A percentile compares a stretch with the other conserved stretches of the same genome.
Conservation (phyloP, 2,797 vertebrate genomes). For the Gastrophryne carolinensis region DNA sequence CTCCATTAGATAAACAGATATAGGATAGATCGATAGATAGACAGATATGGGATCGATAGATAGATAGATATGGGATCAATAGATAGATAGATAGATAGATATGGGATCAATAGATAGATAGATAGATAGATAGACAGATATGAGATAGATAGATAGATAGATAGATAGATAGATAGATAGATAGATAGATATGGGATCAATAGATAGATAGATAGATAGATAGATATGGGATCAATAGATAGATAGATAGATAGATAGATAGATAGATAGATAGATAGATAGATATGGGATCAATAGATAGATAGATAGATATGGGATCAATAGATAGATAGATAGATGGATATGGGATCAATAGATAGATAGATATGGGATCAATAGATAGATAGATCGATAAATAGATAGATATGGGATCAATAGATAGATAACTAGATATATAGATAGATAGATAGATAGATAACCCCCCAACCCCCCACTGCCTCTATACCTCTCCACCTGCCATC, state of each 20-base stretch:
- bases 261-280: constrained; percentile 26
- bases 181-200: neutral
- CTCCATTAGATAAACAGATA: neutral
- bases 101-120: constrained; percentile 39
- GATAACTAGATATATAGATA: neutral
- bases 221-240: constrained; percentile 48
- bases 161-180: neutral
- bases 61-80: neutral
- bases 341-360: neutral
- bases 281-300: constrained; percentile 61
- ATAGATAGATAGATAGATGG: neutral
- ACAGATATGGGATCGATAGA: neutral
- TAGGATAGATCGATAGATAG: constrained; percentile 61
- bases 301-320: neutral
- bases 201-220: constrained; percentile 41
- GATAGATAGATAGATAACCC: neutral
- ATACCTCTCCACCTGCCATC: too few relatives aligned
- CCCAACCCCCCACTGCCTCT: too few relatives aligned
- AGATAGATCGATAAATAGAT: constrained; percentile 43
- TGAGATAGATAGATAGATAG: constrained; percentile 36
- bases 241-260: constrained; percentile 33
- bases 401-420: constrained; percentile 12
- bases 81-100: neutral
- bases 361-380: constrained; percentile 39
- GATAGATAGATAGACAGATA: constrained; percentile 39